Evolutionary conservation across 1,140 invertebrate species (phyloP), one percentile per base, ranked within the genome.

Genomic region (Papilio glaucus): DNA sequence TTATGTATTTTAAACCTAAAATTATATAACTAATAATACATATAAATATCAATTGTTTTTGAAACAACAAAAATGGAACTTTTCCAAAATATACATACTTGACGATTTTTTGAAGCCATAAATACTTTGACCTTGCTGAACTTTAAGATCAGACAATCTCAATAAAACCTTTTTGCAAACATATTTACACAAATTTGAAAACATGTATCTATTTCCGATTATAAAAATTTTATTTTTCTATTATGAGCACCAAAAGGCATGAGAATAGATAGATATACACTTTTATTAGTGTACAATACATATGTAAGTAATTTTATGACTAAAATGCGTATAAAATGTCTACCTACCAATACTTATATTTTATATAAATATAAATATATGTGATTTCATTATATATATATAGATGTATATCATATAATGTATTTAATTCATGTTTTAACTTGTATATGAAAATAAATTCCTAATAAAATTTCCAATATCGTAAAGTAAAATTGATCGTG

Each of bases 191-290:
- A 21, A 49, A 24, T 49, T 21, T 49, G n/a, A n/a, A n/a, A 49
- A 2, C 10, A 21, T 49, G 13, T 7, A 15, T 49, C 0, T 49
- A 49, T 0, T 49, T 21, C 2, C 21, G 7, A 10, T 21, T 9
- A 18, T 49, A 49, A 45, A 45, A 15, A 45, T 45, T 45, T 18
- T 8, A 42, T 24, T 60, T 60, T 37, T 61, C n/a, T 63, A 18
- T 33, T 18, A 39, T 18, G 29, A 63, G 61, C 61, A 63, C 61
- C 61, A 39, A 63, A 63, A 38, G 13, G 38, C 15, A 18, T 63
- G 29, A 10, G 15, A 38, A 63, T 12, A 63, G 33, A 63, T 18
- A 38, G 7, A n/a, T n/a, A n/a, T 49, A n/a, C 6, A 15, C 21
- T 49, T 49, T 49, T 49, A 21, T 15, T 49, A 15, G 7, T 49